Evolutionary conservation across 35 echinoderm and acorn worm genomes (phyloP), one percentile per base, ranked within the genome.

Genomic region (Apostichopus parvimensis): DNA sequence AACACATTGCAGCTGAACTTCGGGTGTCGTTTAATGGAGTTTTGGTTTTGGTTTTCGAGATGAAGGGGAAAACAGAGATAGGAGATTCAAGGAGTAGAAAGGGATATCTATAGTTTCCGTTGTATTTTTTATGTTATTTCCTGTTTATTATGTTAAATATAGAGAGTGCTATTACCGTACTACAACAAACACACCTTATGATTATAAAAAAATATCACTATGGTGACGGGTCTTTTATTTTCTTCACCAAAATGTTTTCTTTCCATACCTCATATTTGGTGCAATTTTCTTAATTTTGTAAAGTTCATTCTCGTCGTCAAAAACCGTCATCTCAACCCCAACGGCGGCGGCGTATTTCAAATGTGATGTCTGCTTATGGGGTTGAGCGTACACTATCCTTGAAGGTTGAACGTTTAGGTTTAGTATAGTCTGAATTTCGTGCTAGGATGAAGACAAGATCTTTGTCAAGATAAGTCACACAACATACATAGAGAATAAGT

Each of bases 301-400:
- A 59, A 84, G 81, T 84, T 84, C 81, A 20, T 22, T 24, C 24
- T 56, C 54, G 54, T 84, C 81, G 81, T 84, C 81, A n/a, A 84
- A 57, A 4, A 23, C 24, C 1, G 55, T 22, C 5, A 58, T 21
- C n/a, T 58, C 11, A 8, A 84, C 14, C 20, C 81, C 81, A 15
- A 84, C 8, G 4, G 55, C 17, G 10, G 81, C 12, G 6, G 81
- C 81, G 5, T 59, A 58, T 21, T 6, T 57, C 0, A 84, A 56
- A 58, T 84, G 56, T 14, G 81, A 84, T 20, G 81, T 17, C 17
- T 84, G 81, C 24, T 84, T 84, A 59, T 24, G 81, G 18, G 81
- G 57, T 9, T 84, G 17, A 8, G 81, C 81, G 14, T 84, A 84
- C 6, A 84, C 57, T 6, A 82, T 54, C 28, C 28, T 82, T 12